phyloP scores from a whole-genome alignment of 2,113 vertebrate genomes.

The Leucosticte australis region DNA sequence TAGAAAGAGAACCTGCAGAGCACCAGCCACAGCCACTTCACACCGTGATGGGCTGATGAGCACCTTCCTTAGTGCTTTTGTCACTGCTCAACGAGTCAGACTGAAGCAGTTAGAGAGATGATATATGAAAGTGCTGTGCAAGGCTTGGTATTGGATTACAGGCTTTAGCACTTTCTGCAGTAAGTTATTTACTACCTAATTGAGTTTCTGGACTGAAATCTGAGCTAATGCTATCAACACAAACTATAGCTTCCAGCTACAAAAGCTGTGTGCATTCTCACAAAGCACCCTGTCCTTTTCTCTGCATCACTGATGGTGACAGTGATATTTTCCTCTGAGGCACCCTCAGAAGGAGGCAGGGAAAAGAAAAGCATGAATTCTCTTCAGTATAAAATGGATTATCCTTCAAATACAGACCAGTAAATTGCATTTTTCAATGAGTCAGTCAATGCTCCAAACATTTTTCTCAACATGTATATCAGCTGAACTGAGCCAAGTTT shows the following conservation, averaged over 20 bases:
- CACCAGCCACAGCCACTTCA: not conserved
- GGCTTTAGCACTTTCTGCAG: not conserved
- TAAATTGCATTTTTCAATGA: not conserved
- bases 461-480: not conserved
- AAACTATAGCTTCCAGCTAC: not conserved
- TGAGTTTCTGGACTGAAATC: conserved; percentile 7
- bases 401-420: not conserved
- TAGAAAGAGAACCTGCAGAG: not conserved
- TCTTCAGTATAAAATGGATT: not conserved
- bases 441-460: not conserved
- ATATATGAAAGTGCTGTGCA: not conserved
- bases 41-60: not conserved
- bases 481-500: not conserved
- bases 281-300: not conserved
- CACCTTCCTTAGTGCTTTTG: not conserved
- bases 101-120: not conserved
- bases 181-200: conserved; percentile 35
- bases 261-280: not conserved
- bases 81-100: not conserved
- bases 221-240: not conserved
- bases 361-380: not conserved
- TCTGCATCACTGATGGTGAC: not conserved
- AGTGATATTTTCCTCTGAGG: not conserved
- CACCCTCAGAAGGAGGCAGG: not conserved
- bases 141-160: not conserved